These are phyloP conservation scores for Drosophila affinis DNA, from an alignment of 2,888 invertebrate genomes.

Conservation along the genomic window DNA sequence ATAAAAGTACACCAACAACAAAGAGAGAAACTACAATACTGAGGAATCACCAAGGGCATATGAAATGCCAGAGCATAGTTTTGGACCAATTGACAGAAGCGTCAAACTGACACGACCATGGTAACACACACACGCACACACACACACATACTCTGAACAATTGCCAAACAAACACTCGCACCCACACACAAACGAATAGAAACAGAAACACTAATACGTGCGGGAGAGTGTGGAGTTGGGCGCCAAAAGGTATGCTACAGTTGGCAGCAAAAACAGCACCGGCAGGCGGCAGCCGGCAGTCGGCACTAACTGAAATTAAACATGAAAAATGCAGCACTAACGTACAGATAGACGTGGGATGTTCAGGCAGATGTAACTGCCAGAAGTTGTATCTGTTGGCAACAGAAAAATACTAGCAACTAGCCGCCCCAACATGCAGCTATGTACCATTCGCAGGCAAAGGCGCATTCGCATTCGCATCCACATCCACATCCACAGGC, in stretches of 20 bases:
- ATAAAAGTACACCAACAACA: background rate
- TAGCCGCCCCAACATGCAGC: background rate
- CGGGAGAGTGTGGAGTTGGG: slow-evolving; percentile 15
- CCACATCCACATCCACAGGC: background rate
- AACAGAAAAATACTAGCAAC: background rate
- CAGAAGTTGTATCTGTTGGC: slow-evolving; percentile 23
- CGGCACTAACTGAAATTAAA: slow-evolving; percentile 77
- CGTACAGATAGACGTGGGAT: background rate
- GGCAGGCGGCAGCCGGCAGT: slow-evolving; percentile 39
- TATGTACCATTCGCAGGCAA: too few species aligned
- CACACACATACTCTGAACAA: slow-evolving; percentile 19
- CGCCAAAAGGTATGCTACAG: slow-evolving; percentile 41
- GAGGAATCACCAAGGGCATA: slow-evolving; percentile 61
- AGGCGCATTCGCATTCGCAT: background rate
- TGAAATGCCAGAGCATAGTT: slow-evolving; percentile 54
- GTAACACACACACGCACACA: slow-evolving; percentile 14
- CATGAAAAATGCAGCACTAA: slow-evolving; percentile 72
- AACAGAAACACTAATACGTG: slow-evolving; percentile 3
- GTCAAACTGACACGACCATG: slow-evolving; percentile 37
- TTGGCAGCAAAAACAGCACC: slow-evolving; percentile 28
- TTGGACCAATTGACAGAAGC: slow-evolving; percentile 52
- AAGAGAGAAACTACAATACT: background rate
- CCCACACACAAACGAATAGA: slow-evolving; percentile 1
- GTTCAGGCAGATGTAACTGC: slow-evolving; percentile 31
- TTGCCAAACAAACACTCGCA: slow-evolving; percentile 33